Evolutionary conservation across 2,888 invertebrate species (phyloP), one percentile per base, ranked within the genome.

Genomic region (Brachyptera risi): DNA sequence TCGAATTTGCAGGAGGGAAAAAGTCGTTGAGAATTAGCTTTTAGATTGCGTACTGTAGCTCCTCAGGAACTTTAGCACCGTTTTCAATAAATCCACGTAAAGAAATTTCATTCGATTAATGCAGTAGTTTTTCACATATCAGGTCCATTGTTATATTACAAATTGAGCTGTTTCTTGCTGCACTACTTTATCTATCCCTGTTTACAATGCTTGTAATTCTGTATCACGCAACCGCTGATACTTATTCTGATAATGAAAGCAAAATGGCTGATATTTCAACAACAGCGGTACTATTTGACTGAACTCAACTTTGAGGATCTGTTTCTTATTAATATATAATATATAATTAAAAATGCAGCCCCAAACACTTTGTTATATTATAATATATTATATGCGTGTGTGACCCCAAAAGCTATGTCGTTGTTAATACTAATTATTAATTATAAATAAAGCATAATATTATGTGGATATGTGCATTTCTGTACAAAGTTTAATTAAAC

Each of bases 381-480:
- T n/a, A n/a, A n/a, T n/a, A n/a, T n/a, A n/a, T n/a, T n/a, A n/a
- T n/a, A 50, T 44, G 11, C 11, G 60, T 42, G 60, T 60, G 60
- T 60, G 40, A 54, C 60, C 60, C 44, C n/a, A 44, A 60, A 60
- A 54, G 60, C 44, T 60, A 60, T 60, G 60, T 60, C 60, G 42
- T 60, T 54, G 60, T 60, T 60, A 40, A 60, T 44, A 60, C 51
- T 60, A 60, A 60, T 38, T 50, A 60, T 21, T 58, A 56, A 61
- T 24, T 61, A 50, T 47, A 38, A 58, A 38, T 58, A 58, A 58
- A 58, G 37, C 38, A 51, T 56, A 59, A 63, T 58, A 62, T 44
- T 51, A 50, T 64, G 61, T 62, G 64, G 62, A 62, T 59, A 64
- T 60, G 62, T 64, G 64, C 64, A 64, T 64, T 64, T 64, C 60